Base-by-base conservation (phyloP, 2,888 invertebrate genomes). In the Lathronympha strigana region DNA sequence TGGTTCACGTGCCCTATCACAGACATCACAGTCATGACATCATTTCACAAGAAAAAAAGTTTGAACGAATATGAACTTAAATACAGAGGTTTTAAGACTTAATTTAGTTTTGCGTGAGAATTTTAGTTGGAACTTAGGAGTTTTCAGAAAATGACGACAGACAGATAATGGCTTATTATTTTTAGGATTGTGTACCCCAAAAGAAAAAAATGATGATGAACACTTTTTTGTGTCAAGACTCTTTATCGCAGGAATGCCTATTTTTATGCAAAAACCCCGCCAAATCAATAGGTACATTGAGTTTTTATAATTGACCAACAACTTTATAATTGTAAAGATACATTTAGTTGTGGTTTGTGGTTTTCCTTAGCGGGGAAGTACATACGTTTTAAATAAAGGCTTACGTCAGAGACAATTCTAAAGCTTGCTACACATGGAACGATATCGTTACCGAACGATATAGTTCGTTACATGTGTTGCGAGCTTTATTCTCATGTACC, bases 321-420 rank as follows among this genome's bases (percentile, higher is more conserved):
- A 36, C 36, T 23, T 31, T 17, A 28, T 6, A 21, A 17, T n/a
- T n/a, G 19, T 21, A 51, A 53, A 33, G 21, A 47, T n/a, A n/a
- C 13, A 33, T 23, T 13, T 13, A 19, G 8, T n/a, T 40, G 11
- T 36, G 21, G 4, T 9, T 23, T 62, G 53, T 45, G 61, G 61
- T 62, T 62, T 62, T 45, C 53, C 61, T 45, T 23, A 4, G 0
- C 13, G 61, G 53, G 61, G 61, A 62, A 62, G 53, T 36, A 62
- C 61, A 45, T 36, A 33, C 5, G 2, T n/a, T 8, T 8, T 43
- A 50, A 53, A n/a, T 51, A 21, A 15, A 8, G 43, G 21, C 4
- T 53, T 23, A 43, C 28, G 61, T 51, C 40, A 55, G 28, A 25
- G 25, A 25, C 25, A 4, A 4, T 3, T 25, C 3, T 6, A 4